Conservation (phyloP, 53 echinoderm and acorn worm genomes). For the Henricia sp. region DNA sequence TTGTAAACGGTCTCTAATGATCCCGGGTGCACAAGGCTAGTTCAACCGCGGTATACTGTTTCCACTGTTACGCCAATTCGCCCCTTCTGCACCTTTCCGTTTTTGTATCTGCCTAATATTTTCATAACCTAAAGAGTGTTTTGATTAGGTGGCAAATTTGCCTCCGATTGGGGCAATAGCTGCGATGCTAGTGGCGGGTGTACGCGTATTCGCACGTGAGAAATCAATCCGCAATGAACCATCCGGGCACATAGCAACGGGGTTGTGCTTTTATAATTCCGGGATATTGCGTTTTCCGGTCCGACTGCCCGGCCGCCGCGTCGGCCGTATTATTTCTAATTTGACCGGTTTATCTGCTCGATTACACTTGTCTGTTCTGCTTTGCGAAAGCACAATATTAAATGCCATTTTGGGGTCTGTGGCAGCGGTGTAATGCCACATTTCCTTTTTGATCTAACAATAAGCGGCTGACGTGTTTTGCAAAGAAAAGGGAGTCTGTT, state of each 20-base stretch:
- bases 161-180: constrained; percentile 29
- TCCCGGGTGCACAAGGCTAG: too few relatives aligned
- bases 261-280: background rate
- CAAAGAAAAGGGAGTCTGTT: too few relatives aligned
- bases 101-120: constrained; percentile 22
- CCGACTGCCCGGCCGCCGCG: background rate
- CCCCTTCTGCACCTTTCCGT: background rate
- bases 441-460: too few relatives aligned
- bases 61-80: background rate
- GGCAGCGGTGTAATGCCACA: too few relatives aligned
- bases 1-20: too few relatives aligned
- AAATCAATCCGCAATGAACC: constrained; percentile 23
- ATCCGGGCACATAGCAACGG: background rate
- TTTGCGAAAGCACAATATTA: background rate
- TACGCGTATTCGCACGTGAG: background rate
- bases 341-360: background rate
- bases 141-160: constrained; percentile 46
- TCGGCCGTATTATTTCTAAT: background rate
- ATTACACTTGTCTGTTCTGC: background rate
- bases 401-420: too few relatives aligned
- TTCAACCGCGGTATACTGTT: background rate
- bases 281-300: background rate
- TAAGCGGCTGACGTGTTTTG: too few relatives aligned
- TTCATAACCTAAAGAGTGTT: constrained; percentile 44
- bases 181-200: background rate